A percentile compares a stretch with the other conserved stretches of the same genome.
Conservation (phyloP, 1,140 invertebrate genomes). For the Achroia grisella region DNA sequence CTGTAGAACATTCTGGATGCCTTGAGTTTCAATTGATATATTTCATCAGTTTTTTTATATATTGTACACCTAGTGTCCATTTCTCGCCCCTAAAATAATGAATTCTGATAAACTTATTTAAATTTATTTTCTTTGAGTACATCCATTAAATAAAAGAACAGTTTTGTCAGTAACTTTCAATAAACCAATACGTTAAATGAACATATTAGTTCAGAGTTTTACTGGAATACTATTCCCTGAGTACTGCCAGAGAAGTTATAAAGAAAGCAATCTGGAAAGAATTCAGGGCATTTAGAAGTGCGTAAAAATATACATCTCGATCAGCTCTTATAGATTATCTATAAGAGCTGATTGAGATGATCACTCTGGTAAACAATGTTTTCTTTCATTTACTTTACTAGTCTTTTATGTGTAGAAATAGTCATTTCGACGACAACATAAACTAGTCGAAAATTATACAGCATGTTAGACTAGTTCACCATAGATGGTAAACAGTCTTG, state of each 20-base stretch:
- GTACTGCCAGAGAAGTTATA: slow-evolving; percentile 41
- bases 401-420: too few species aligned
- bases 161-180: slow-evolving; percentile 26
- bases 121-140: too few species aligned
- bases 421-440: too few species aligned
- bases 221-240: slow-evolving; percentile 44
- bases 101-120: neutral
- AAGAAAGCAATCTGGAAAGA: slow-evolving; percentile 42
- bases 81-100: slow-evolving; percentile 80
- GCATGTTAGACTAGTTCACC: too few species aligned
- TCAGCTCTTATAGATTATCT: too few species aligned
- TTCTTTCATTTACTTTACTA: too few species aligned
- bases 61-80: slow-evolving; percentile 96
- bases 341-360: too few species aligned
- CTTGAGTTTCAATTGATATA: slow-evolving; percentile 97
- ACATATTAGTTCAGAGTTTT: slow-evolving; percentile 26
- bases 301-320: neutral
- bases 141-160: too few species aligned
- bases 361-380: too few species aligned
- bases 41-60: slow-evolving; percentile 98
- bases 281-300: slow-evolving; percentile 38
- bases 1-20: slow-evolving; percentile 95
- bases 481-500: too few species aligned
- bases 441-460: too few species aligned
- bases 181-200: slow-evolving; percentile 21